A percentile compares a stretch with the other conserved stretches of the same genome.
Evolutionary conservation across 2,888 invertebrate genomes (phyloP).

Genomic region (Xylocampa areola): DNA sequence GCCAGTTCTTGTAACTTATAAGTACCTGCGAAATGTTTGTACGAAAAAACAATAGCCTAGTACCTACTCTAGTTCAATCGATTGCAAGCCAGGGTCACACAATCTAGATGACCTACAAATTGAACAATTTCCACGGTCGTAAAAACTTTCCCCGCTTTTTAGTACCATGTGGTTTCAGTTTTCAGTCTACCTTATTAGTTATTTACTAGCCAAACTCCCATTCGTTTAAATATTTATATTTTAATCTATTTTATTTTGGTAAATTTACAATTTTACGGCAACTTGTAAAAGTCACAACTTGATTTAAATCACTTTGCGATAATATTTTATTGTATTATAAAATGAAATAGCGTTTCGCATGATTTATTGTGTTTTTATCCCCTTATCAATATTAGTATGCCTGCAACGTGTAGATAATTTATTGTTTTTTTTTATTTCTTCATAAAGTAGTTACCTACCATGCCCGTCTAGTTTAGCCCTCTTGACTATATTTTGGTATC

Average conservation of each 20-base stretch:
- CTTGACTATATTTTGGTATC: too few species aligned
- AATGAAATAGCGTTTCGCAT: neutral
- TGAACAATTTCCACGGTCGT: slow-evolving; percentile 2
- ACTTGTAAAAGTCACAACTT: slow-evolving; percentile 3
- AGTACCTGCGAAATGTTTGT: too few species aligned
- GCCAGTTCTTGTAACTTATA: too few species aligned
- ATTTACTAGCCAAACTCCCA: slow-evolving; percentile 25
- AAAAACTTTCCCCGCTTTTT: slow-evolving; percentile 17
- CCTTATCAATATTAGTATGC: neutral
- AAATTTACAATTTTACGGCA: neutral
- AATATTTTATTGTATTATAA: neutral
- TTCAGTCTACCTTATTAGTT: slow-evolving; percentile 17
- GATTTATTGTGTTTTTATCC: neutral
- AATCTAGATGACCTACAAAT: slow-evolving; percentile 4
- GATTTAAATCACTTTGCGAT: slow-evolving; percentile 1
- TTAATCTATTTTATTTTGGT: neutral
- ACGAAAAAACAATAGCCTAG: too few species aligned
- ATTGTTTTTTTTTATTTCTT: too few species aligned
- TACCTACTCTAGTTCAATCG: neutral
- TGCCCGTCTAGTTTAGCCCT: too few species aligned
- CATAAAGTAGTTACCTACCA: too few species aligned
- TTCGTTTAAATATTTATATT: neutral
- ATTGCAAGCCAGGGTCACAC: neutral
- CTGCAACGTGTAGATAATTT: too few species aligned
- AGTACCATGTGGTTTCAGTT: slow-evolving; percentile 4